Percentiles rank a stretch among this genome's conserved stretches.
These are phyloP conservation scores for Cebus imitator DNA, from an alignment of 2,113 vertebrate genomes.

Conservation along the genomic window DNA sequence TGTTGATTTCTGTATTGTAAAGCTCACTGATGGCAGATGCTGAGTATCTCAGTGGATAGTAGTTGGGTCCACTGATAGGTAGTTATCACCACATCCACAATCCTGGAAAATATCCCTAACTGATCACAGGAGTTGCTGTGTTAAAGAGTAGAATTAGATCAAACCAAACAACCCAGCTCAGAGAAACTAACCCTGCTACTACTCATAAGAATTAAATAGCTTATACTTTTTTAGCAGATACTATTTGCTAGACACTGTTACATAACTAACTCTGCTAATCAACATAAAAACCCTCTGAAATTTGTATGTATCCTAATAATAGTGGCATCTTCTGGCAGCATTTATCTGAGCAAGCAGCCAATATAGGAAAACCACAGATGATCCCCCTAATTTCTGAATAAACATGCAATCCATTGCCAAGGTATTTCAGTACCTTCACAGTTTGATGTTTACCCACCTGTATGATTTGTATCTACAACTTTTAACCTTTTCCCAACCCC, in stretches of 20 bases:
- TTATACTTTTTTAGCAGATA: not conserved
- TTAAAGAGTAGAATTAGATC: not conserved
- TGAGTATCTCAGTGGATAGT: not conserved
- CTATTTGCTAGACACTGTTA: not conserved
- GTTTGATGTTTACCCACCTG: not conserved
- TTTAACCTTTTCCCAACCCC: not conserved
- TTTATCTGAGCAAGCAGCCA: not conserved
- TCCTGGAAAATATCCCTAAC: not conserved
- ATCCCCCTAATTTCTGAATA: not conserved
- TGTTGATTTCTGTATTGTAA: not conserved
- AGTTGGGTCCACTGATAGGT: not conserved
- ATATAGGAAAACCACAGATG: not conserved
- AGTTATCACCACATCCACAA: not conserved
- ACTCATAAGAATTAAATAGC: not conserved
- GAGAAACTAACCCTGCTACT: not conserved
- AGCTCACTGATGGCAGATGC: not conserved
- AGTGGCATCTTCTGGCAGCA: not conserved
- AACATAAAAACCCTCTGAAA: not conserved
- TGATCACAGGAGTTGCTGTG: not conserved
- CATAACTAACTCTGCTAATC: not conserved
- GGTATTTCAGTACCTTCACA: accelerated
- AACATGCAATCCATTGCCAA: accelerated
- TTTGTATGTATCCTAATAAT: not conserved
- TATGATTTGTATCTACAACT: not conserved
- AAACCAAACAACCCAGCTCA: not conserved